Evolutionary conservation across 2,888 invertebrate genomes (phyloP).

Genomic region (Drosophila colorata): DNA sequence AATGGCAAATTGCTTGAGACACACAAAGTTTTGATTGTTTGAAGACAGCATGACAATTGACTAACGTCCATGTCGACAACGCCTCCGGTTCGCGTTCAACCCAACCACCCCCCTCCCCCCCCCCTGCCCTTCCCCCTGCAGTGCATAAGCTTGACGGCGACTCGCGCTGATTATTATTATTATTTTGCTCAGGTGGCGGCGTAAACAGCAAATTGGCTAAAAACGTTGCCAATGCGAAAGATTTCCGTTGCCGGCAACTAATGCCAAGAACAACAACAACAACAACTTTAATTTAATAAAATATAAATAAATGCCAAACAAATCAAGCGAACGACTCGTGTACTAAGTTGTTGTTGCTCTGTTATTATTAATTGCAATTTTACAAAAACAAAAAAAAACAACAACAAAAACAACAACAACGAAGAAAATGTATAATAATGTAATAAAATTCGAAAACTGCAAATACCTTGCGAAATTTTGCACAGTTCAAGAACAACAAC

Average conservation of each 20-base stretch:
- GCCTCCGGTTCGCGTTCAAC: slow-evolving; percentile 16
- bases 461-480: slow-evolving; percentile 59
- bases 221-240: slow-evolving; percentile 40
- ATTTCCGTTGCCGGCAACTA: slow-evolving; percentile 36
- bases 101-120: not conserved
- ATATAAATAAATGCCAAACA: slow-evolving; percentile 47
- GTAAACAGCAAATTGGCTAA: slow-evolving; percentile 44
- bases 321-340: slow-evolving; percentile 48
- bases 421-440: slow-evolving; percentile 21
- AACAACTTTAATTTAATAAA: slow-evolving; percentile 41
- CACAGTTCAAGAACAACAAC: slow-evolving; percentile 3
- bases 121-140: not conserved
- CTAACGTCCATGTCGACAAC: slow-evolving; percentile 33
- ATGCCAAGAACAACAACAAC: slow-evolving; percentile 18
- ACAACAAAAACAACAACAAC: not conserved
- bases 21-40: slow-evolving; percentile 3
- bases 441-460: slow-evolving; percentile 49
- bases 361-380: slow-evolving; percentile 50
- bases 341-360: slow-evolving; percentile 22
- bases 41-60: slow-evolving; percentile 39
- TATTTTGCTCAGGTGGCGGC: slow-evolving; percentile 9
- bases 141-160: not conserved
- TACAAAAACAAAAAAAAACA: not conserved
- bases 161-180: not conserved
- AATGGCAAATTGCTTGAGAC: slow-evolving; percentile 2